These are phyloP conservation scores for Drosophila hydei DNA, from an alignment of 1,140 invertebrate species.

Conservation along the genomic window DNA sequence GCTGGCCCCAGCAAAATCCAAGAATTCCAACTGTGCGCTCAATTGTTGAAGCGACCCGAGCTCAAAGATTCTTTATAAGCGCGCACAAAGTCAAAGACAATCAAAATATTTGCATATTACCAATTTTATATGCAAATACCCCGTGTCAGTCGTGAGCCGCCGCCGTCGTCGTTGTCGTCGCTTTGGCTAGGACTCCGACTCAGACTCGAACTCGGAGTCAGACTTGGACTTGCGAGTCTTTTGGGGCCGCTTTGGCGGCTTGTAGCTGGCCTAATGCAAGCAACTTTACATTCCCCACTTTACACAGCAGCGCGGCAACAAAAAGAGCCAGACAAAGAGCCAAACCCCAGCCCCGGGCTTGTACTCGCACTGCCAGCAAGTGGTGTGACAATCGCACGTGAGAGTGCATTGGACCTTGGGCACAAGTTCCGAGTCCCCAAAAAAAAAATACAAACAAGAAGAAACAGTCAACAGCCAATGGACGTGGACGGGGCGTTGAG, in stretches of 20 bases:
- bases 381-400: conserved; percentile 81
- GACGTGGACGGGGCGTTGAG: conserved; percentile 10
- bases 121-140: conserved; percentile 82
- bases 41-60: conserved; percentile 63
- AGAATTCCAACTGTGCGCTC: conserved; percentile 77
- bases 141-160: conserved; percentile 76
- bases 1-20: conserved; percentile 49
- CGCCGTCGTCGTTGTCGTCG: conserved; percentile 56
- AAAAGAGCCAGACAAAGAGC: conserved; percentile 66
- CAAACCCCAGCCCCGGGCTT: conserved; percentile 17
- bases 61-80: conserved; percentile 82
- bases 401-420: conserved; percentile 75
- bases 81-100: conserved; percentile 82
- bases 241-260: conserved; percentile 77
- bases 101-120: conserved; percentile 83
- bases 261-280: conserved; percentile 40
- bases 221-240: conserved; percentile 43
- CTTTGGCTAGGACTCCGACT: conserved; percentile 48
- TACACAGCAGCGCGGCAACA: conserved; percentile 64
- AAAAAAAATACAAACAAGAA: conserved; percentile 29
- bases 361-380: conserved; percentile 49
- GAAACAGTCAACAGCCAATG: conserved; percentile 11
- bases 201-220: conserved; percentile 5
- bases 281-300: conserved; percentile 71
- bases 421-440: conserved; percentile 24